Percentiles rank a stretch among this genome's conserved stretches.
These are phyloP conservation scores for Antitype chi DNA, from an alignment of 2,888 invertebrate species.

Conservation along the genomic window DNA sequence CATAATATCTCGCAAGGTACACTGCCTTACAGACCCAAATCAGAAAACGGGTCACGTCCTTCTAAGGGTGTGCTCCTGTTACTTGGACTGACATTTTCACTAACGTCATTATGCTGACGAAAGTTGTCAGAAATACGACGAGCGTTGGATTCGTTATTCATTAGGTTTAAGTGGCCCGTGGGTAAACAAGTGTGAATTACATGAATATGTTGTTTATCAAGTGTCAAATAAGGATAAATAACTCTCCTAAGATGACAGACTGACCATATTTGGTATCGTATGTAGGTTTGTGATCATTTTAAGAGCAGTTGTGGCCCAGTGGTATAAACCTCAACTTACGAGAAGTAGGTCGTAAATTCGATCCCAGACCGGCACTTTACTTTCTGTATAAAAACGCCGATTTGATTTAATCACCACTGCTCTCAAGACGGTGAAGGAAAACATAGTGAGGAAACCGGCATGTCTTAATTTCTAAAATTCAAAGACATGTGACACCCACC, in stretches of 20 bases:
- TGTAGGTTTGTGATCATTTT: too few species aligned
- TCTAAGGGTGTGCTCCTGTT: slow-evolving; percentile 75
- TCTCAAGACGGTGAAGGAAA: too few species aligned
- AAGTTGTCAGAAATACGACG: slow-evolving; percentile 69
- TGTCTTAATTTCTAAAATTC: too few species aligned
- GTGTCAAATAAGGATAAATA: slow-evolving; percentile 19
- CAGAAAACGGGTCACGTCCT: slow-evolving; percentile 67
- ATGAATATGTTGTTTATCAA: slow-evolving; percentile 14
- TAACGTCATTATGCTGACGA: slow-evolving; percentile 82
- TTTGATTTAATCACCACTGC: too few species aligned
- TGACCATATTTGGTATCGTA: not conserved
- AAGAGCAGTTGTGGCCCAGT: too few species aligned
- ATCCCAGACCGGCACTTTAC: too few species aligned
- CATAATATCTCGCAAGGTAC: slow-evolving; percentile 77
- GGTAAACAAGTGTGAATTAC: slow-evolving; percentile 28
- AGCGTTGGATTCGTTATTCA: slow-evolving; percentile 34
- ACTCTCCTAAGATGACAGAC: too few species aligned
- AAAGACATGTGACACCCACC: too few species aligned
- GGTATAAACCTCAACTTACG: too few species aligned
- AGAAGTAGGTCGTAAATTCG: too few species aligned
- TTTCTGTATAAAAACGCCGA: too few species aligned
- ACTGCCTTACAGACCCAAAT: slow-evolving; percentile 61
- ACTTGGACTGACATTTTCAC: slow-evolving; percentile 82
- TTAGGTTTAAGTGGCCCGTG: slow-evolving; percentile 16
- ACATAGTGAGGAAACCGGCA: too few species aligned